Base-by-base conservation (phyloP, 2,888 invertebrate species). In the Chesias legatella region DNA sequence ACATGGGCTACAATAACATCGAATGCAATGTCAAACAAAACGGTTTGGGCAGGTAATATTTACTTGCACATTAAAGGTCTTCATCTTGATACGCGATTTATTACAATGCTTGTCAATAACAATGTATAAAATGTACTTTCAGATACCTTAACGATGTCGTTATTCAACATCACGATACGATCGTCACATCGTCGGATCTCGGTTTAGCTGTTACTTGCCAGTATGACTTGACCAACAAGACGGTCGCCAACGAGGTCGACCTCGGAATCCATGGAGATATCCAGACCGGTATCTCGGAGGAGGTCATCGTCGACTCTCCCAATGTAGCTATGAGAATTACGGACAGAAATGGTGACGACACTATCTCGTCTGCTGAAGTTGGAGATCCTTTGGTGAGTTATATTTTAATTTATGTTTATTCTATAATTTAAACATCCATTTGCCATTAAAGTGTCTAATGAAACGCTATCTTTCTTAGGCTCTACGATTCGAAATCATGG, bases 301-400 rank as follows among this genome's bases (percentile, higher is more conserved):
- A 96, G 79, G 96, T 95, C 35, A 94, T 95, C 64, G 97, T 98
- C 46, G 97, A 96, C 80, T 97, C 97, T 44, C 97, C 97, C 47
- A 97, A 97, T 83, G 97, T 97, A 43, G 94, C 96, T 23, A 97
- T 98, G 97, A 94, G 94, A 78, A 96, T 95, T 68, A 96, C 95
- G 10, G 94, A 95, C 68, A 91, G 95, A 49, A 94, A 92, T 63
- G 95, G 95, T 43, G 93, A 93, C 63, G 95, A 95, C 58, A 94
- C 94, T 51, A 93, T 96, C 84, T 93, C 93, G 21, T 93, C 95
- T 0, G 96, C 96, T 50, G 95, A 96, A 89, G 97, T 97, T 48
- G 97, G 97, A 59, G 97, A 97, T 89, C 95, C 97, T 13, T 85
- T 97, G 82, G 89, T 89, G 73, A 73, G 43, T 58, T 40, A 40